Conservation (phyloP, 2,113 vertebrate genomes). For the Eulacestoma nigropectus region DNA sequence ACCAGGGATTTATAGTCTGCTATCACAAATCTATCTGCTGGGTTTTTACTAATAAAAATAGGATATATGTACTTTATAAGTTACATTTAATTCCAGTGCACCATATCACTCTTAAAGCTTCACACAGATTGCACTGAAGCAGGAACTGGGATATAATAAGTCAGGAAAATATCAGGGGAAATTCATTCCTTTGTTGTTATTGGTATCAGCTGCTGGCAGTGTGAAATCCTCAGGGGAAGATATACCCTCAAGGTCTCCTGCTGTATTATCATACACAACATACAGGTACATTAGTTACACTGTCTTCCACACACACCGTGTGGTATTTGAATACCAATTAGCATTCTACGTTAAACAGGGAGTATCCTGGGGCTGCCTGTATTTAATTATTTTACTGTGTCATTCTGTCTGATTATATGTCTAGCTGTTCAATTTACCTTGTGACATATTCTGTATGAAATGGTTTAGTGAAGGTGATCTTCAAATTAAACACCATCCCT, state of each 20-base stretch:
- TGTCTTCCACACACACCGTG: constrained; percentile 14
- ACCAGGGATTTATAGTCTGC: not conserved
- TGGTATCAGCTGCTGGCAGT: constrained; percentile 59
- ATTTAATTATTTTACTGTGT: constrained; percentile 45
- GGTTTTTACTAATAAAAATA: not conserved
- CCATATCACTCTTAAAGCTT: not conserved
- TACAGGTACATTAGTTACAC: constrained; percentile 64
- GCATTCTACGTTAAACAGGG: constrained; percentile 51
- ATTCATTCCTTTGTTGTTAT: constrained; percentile 26
- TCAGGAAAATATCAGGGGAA: constrained; percentile 37
- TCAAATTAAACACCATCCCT: constrained; percentile 16
- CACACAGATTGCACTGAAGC: not conserved
- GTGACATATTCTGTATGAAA: constrained; percentile 25
- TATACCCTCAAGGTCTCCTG: constrained; percentile 50
- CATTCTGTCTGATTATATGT: not conserved
- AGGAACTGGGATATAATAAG: constrained; percentile 1
- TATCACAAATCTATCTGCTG: not conserved
- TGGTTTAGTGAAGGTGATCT: constrained; percentile 7
- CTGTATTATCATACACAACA: constrained; percentile 15
- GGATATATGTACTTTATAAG: not conserved
- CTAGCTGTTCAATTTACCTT: constrained; percentile 51
- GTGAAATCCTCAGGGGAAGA: constrained; percentile 43
- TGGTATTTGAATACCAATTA: constrained; percentile 35
- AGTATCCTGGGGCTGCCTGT: constrained; percentile 43
- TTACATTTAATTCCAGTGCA: not conserved